phyloP scores from a whole-genome alignment of 2,888 invertebrate species.

The Ptychoptera albimana region DNA sequence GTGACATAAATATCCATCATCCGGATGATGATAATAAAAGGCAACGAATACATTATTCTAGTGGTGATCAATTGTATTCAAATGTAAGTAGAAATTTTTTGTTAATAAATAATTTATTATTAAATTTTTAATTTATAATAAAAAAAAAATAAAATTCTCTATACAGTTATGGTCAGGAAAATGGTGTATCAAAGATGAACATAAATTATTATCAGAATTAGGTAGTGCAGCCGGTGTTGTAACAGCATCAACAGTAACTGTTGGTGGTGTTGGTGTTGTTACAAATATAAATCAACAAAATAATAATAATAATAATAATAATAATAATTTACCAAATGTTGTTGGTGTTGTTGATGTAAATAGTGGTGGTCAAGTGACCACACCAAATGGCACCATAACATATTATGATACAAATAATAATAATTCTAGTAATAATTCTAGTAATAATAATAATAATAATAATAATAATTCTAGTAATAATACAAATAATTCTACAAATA shows the following conservation, averaged over 20 bases:
- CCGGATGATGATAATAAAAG: conserved; percentile 77
- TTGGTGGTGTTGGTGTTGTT: background rate
- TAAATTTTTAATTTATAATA: background rate
- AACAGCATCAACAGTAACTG: conserved; percentile 3
- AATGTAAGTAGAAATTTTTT: conserved; percentile 47
- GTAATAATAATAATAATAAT: conserved; percentile 9
- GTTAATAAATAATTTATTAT: background rate
- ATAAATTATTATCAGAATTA: conserved; percentile 70
- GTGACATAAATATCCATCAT: conserved; percentile 77
- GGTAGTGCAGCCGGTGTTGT: conserved; percentile 36
- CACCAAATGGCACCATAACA: conserved; percentile 22
- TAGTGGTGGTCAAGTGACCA: conserved; percentile 19
- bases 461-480: conserved; percentile 8
- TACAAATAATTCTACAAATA: no score
- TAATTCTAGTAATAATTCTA: conserved; percentile 20
- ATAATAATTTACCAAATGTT: conserved; percentile 1
- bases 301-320: conserved; percentile 23
- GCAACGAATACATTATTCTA: conserved; percentile 65
- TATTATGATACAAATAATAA: conserved; percentile 40
- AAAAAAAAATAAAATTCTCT: conserved; percentile 42
- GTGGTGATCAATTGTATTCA: conserved; percentile 77
- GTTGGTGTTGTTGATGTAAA: conserved; percentile 3
- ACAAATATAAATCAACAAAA: conserved; percentile 5
- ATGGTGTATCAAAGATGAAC: conserved; percentile 85
- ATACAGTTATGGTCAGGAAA: conserved; percentile 76